Evolutionary conservation across 2,888 invertebrate species (phyloP).

Genomic region (Lymantria monacha): DNA sequence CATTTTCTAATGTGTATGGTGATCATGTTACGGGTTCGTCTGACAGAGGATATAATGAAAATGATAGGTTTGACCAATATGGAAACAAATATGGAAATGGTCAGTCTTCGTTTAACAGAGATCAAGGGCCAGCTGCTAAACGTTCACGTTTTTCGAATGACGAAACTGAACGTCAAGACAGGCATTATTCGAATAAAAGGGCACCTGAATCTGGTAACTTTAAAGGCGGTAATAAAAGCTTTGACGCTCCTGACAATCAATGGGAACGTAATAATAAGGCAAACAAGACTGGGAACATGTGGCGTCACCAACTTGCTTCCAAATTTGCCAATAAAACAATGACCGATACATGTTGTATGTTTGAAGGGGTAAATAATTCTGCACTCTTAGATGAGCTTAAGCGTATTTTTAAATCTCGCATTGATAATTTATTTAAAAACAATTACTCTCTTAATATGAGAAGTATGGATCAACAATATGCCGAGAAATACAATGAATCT

Average conservation of each 20-base stretch:
- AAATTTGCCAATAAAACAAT: conserved; percentile 1
- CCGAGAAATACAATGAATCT: background rate
- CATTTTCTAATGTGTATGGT: background rate
- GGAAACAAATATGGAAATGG: background rate
- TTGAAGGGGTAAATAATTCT: background rate
- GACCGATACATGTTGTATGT: background rate
- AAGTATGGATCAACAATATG: background rate
- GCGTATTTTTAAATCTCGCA: background rate
- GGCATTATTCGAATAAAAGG: background rate
- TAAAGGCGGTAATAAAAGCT: background rate
- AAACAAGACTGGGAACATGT: background rate
- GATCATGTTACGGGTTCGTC: background rate
- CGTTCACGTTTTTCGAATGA: background rate
- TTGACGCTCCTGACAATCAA: background rate
- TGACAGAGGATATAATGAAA: background rate
- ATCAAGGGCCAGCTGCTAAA: background rate
- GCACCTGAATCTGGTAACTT: background rate
- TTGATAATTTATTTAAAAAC: background rate
- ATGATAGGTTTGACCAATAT: background rate
- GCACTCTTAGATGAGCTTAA: background rate
- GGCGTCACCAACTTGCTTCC: conserved; percentile 2
- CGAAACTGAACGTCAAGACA: background rate
- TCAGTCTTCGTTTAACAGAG: background rate
- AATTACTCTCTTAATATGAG: background rate
- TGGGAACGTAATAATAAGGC: background rate